A percentile compares a stretch with the other conserved stretches of the same genome.
phyloP scores from a whole-genome alignment of 2,113 vertebrate species.

The Australoheros scitulus region DNA sequence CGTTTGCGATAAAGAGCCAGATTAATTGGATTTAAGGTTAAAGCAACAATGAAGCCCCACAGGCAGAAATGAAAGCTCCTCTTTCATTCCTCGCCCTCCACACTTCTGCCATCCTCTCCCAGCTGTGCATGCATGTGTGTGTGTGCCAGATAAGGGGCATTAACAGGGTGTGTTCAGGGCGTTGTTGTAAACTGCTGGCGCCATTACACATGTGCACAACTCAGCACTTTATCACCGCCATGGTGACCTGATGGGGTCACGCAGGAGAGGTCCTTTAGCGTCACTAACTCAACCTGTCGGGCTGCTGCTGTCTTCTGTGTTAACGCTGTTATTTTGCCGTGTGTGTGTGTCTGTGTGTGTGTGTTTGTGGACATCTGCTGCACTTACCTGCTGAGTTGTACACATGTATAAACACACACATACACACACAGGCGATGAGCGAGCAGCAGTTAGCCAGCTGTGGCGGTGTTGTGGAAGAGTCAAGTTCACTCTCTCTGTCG shows the following conservation, averaged over 20 bases:
- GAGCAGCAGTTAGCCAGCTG: slow-evolving; percentile 63
- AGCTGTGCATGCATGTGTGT: slow-evolving; percentile 53
- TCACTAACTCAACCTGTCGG: slow-evolving; percentile 45
- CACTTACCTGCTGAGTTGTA: slow-evolving; percentile 65
- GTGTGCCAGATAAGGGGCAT: slow-evolving; percentile 70
- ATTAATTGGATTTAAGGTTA: slow-evolving; percentile 44
- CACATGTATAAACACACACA: slow-evolving; percentile 36
- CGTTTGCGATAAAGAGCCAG: not conserved
- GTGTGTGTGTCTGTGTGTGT: not conserved
- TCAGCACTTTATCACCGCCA: slow-evolving; percentile 70
- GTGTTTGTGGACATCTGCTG: slow-evolving; percentile 60
- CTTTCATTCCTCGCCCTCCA: not conserved
- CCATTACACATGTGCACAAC: slow-evolving; percentile 61
- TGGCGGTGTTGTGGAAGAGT: slow-evolving; percentile 44
- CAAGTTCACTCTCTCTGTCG: slow-evolving; percentile 46
- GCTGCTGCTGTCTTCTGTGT: slow-evolving; percentile 41
- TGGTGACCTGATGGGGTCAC: slow-evolving; percentile 61
- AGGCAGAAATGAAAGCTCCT: slow-evolving; percentile 22
- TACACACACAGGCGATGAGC: slow-evolving; percentile 9
- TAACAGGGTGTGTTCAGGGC: slow-evolving; percentile 71
- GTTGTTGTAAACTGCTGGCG: slow-evolving; percentile 73
- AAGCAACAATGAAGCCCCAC: slow-evolving; percentile 31
- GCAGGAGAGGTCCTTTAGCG: slow-evolving; percentile 51
- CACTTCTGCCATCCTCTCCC: slow-evolving; percentile 54
- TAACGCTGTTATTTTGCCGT: slow-evolving; percentile 3